phyloP scores from a whole-genome alignment of 2,888 invertebrate species.

The Eristalis pertinax region DNA sequence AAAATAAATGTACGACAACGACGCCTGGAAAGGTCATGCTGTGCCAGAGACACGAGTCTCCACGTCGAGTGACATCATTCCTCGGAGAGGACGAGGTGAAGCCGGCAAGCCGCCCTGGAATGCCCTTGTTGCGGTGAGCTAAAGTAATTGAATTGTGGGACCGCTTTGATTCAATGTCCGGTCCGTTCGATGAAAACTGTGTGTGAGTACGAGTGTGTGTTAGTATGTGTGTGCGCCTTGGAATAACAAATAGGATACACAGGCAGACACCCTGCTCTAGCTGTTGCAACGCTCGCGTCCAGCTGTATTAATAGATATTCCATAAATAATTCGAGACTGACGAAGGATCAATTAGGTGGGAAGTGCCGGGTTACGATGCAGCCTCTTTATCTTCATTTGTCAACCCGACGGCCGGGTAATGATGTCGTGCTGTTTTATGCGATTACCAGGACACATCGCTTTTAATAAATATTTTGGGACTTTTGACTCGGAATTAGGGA shows the following conservation, averaged over 20 bases:
- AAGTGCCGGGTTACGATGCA: not conserved
- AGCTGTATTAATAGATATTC: conserved; percentile 28
- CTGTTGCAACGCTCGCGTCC: conserved; percentile 6
- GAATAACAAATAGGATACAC: conserved; percentile 28
- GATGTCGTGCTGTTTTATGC: conserved; percentile 12
- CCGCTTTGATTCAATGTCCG: conserved; percentile 64
- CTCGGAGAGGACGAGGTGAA: not conserved
- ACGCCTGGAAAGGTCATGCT: conserved; percentile 24
- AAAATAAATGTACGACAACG: not conserved
- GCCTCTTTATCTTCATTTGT: conserved; percentile 19
- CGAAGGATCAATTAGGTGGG: conserved; percentile 6
- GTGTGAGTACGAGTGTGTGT: not conserved
- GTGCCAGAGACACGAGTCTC: not conserved
- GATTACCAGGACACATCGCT: conserved; percentile 7
- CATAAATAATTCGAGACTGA: conserved; percentile 31
- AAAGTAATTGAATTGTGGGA: conserved; percentile 64
- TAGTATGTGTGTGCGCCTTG: not conserved
- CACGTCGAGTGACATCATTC: conserved; percentile 19
- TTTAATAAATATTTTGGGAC: conserved; percentile 1
- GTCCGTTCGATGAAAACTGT: conserved; percentile 45
- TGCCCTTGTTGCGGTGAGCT: conserved; percentile 45
- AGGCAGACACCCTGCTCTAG: no score
- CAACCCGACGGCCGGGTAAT: not conserved
- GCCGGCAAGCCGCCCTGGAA: not conserved
- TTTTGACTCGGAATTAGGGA: conserved; percentile 1